phyloP scores from a whole-genome alignment of 2,113 vertebrate genomes.

The Theropithecus gelada region DNA sequence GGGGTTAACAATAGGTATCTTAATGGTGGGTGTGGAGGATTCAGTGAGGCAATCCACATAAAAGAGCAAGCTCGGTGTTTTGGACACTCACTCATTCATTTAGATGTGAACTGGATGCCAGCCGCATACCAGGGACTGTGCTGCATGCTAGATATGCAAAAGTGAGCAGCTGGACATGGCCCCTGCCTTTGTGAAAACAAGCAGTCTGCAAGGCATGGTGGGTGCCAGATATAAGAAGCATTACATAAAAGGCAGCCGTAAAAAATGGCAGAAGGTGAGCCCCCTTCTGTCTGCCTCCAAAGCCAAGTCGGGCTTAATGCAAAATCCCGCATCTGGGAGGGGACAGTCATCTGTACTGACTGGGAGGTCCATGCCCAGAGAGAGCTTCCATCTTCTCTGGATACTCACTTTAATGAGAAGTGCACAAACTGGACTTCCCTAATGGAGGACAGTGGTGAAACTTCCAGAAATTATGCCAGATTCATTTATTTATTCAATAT shows the following conservation, averaged over 20 bases:
- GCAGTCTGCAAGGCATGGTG: background rate
- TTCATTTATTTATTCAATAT: background rate
- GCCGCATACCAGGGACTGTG: background rate
- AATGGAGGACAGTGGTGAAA: background rate
- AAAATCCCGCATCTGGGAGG: background rate
- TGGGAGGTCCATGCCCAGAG: background rate
- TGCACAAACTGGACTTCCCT: background rate
- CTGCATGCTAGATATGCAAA: background rate
- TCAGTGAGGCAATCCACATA: background rate
- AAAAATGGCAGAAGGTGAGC: background rate
- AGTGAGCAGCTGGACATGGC: background rate
- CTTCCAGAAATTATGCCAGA: background rate
- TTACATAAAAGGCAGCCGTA: background rate
- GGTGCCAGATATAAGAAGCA: background rate
- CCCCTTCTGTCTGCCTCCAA: background rate
- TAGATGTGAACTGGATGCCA: background rate
- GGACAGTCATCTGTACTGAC: accelerated
- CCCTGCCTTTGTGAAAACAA: background rate
- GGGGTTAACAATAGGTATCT: background rate
- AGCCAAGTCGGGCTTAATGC: background rate
- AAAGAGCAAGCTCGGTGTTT: background rate
- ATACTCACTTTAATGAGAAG: background rate
- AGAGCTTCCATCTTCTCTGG: background rate
- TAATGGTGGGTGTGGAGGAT: background rate
- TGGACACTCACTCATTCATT: background rate